Evolutionary conservation across 2,888 invertebrate species (phyloP), one percentile per base, ranked within the genome.

Genomic region (Sinentomon sp.): DNA sequence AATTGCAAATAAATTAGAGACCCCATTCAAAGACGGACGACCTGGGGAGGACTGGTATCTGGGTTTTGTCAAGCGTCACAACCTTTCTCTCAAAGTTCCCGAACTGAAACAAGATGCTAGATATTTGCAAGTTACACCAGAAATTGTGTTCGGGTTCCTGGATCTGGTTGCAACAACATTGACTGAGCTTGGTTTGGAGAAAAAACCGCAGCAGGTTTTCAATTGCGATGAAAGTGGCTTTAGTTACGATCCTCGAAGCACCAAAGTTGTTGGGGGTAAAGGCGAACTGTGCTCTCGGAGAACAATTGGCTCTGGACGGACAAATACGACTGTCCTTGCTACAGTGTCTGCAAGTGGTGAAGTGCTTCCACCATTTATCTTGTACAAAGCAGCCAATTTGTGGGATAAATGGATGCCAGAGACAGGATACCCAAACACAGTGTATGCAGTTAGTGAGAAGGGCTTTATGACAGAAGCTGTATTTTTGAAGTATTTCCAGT

Each of bases 181-280:
- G 16, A 19, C 9, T 7, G 25, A 30, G 9, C 19, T 33, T 9
- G 29, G 25, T 20, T 13, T 38, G n/a, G 25, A 26, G 20, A 25
- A 28, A 20, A 36, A 38, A 26, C 36, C 36, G 10, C 22, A 29
- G 5, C 22, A 23, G 3, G 32, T 26, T 10, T 44, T 20, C 17
- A 43, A 43, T 24, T 37, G 40, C 17, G 44, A 44, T 25, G 41
- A 44, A 35, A 41, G 21, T 16, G 34, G 34, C 14, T 44, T 44
- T 33, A 33, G 21, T 18, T 30, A 22, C 13, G 40, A 44, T 27
- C 43, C 43, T 19, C 18, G 14, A 6, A 37, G 38, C 26, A 28
- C 36, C 13, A 41, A 43, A 37, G 36, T 34, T 6, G 33, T 44
- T 17, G 36, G 36, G 28, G 35, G 30, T 13, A 34, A 24, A 33